Evolutionary conservation across 2,797 vertebrate species (phyloP).

Genomic region (Lepus oiostolus): DNA sequence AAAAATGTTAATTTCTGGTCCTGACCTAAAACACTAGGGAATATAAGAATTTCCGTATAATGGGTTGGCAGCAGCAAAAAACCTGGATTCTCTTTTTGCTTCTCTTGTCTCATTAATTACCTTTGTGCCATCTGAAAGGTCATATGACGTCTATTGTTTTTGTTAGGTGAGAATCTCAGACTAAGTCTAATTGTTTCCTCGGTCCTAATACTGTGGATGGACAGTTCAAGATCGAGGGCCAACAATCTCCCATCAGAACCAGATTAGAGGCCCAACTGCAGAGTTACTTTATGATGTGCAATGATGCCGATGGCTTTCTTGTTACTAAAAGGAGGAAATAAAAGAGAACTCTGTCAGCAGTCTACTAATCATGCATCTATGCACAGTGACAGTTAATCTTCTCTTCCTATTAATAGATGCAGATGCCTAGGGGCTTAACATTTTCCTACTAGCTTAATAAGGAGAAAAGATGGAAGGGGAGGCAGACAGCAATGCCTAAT

Average conservation of each 20-base stretch:
- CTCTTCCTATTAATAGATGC: slow-evolving; percentile 82
- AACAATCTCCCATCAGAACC: slow-evolving; percentile 7
- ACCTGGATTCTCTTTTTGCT: neutral
- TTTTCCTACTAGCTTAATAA: slow-evolving; percentile 81
- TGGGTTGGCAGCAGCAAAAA: neutral
- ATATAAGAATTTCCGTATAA: neutral
- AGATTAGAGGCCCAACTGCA: slow-evolving; percentile 25
- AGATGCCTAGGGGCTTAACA: slow-evolving; percentile 81
- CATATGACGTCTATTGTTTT: neutral
- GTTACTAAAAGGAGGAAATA: slow-evolving; percentile 67
- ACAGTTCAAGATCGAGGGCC: neutral
- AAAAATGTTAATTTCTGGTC: neutral
- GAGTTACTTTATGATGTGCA: neutral
- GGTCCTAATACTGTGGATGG: neutral
- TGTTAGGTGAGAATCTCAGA: neutral
- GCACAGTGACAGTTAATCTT: slow-evolving; percentile 79
- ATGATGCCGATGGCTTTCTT: slow-evolving; percentile 51
- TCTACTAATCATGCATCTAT: slow-evolving; percentile 77
- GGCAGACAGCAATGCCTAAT: slow-evolving; percentile 74
- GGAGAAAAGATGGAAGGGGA: slow-evolving; percentile 69
- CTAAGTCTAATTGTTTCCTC: slow-evolving; percentile 32
- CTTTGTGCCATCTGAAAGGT: neutral
- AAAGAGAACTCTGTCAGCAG: slow-evolving; percentile 59
- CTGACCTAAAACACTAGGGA: neutral
- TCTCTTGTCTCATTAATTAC: slow-evolving; percentile 28